Base-by-base conservation (phyloP, 2,797 vertebrate species). In the Ceryle rudis region DNA sequence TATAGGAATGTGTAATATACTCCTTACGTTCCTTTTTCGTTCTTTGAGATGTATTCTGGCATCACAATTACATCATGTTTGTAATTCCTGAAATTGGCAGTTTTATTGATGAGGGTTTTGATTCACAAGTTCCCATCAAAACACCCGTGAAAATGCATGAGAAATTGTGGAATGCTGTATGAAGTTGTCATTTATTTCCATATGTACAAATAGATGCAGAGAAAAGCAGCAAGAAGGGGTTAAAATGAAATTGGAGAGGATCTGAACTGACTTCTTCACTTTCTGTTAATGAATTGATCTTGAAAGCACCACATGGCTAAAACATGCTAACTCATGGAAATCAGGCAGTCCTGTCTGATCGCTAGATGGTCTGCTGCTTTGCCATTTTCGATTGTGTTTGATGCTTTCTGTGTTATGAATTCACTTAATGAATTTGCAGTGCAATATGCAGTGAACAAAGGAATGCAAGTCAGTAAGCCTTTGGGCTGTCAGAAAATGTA, bases 21-120 rank as follows among this genome's bases (percentile, higher is more conserved):
- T 95, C 26, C 70, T 90, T 62, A 26, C 1, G 1, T 54, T 79
- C 54, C 77, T 89, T n/a, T 78, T 73, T 62, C 52, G 19, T 77
- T 89, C 72, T 79, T 86, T 52, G 31, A 9, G 57, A 28, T 81
- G 64, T 88, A 25, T 93, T 51, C 79, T 46, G 29, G 67, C 75
- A 73, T 89, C 86, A 71, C 49, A 25, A 49, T 83, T 71, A 4
- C 41, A 35, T 80, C 37, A 39, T 23, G 2, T 65, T 55, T 79
- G 66, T 88, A 86, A 87, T 95, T 94, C 74, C 92, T 67, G 69
- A 73, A 71, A 42, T 78, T 94, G 77, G 66, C 70, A 69, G 14
- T 19, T 74, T 69, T 74, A 81, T 82, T 81, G 83, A 31, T 42
- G 90, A 49, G 25, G 47, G 72, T 86, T 95, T 93, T 81, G 62